These are phyloP conservation scores for Myiozetetes cayanensis DNA, from an alignment of 2,113 vertebrate species.

Conservation along the genomic window DNA sequence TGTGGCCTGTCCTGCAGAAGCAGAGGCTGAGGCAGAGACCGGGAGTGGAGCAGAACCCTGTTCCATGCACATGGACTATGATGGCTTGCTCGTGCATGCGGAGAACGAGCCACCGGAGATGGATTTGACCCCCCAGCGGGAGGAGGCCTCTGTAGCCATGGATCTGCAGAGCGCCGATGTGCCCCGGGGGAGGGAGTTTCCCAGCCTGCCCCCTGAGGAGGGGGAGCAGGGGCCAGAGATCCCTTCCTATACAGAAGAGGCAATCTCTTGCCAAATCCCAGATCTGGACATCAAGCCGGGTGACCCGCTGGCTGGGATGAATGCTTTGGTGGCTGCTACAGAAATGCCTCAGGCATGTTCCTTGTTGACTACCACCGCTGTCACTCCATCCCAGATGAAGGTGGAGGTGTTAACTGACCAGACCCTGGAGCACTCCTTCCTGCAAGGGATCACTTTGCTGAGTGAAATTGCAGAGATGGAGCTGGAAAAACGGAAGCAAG, in stretches of 20 bases:
- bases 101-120: slow-evolving; percentile 2
- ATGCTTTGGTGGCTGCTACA: slow-evolving; percentile 85
- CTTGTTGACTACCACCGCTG: slow-evolving; percentile 41
- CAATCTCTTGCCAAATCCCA: slow-evolving; percentile 37
- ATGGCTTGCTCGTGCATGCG: neutral
- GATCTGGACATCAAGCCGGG: slow-evolving; percentile 70
- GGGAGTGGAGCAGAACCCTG: slow-evolving; percentile 39
- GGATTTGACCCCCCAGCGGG: slow-evolving; percentile 64
- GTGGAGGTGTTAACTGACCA: slow-evolving; percentile 58
- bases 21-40: slow-evolving; percentile 20
- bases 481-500: slow-evolving; percentile 80
- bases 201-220: slow-evolving; percentile 35
- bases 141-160: slow-evolving; percentile 59
- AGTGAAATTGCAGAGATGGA: slow-evolving; percentile 92
- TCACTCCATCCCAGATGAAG: slow-evolving; percentile 38
- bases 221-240: slow-evolving; percentile 11
- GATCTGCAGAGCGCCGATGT: slow-evolving; percentile 34
- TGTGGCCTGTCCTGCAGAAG: slow-evolving; percentile 57
- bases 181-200: slow-evolving; percentile 27
- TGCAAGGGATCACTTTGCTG: slow-evolving; percentile 93
- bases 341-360: slow-evolving; percentile 86
- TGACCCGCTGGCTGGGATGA: slow-evolving; percentile 93
- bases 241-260: slow-evolving; percentile 48
- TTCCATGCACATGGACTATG: slow-evolving; percentile 62
- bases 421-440: slow-evolving; percentile 75